These are phyloP conservation scores for Megaceryle torquata DNA, from an alignment of 2,113 vertebrate genomes.

Conservation along the genomic window DNA sequence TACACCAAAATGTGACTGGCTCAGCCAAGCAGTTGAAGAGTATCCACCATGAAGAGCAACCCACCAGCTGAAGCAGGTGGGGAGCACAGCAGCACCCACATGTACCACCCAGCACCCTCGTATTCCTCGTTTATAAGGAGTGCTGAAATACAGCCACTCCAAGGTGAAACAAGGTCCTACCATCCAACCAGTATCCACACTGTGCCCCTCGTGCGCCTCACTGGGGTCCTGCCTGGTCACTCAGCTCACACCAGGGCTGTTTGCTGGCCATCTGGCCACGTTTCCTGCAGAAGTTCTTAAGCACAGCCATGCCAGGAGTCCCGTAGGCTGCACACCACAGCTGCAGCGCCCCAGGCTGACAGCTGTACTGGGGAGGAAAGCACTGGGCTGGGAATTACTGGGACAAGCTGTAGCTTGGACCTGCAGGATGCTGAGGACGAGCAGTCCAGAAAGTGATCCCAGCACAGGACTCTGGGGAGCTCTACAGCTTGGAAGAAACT, in stretches of 20 bases:
- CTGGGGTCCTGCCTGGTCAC: background rate
- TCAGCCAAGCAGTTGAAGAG: background rate
- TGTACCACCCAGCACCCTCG: background rate
- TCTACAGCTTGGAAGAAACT: background rate
- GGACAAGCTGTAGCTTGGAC: background rate
- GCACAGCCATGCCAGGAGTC: background rate
- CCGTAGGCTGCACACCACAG: background rate
- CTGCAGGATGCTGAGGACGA: background rate
- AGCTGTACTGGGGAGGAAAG: background rate
- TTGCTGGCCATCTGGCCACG: background rate
- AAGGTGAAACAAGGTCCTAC: background rate
- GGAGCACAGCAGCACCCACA: background rate
- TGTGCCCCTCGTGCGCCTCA: background rate
- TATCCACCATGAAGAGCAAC: background rate
- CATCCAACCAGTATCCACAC: fast-evolving
- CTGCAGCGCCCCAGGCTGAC: background rate
- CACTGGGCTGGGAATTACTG: background rate
- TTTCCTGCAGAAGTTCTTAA: background rate
- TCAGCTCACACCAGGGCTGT: background rate
- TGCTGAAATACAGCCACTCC: background rate
- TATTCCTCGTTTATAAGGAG: background rate
- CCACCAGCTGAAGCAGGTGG: background rate
- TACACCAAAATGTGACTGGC: background rate
- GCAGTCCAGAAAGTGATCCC: background rate
- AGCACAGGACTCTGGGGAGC: background rate